A percentile compares a stretch with the other conserved stretches of the same genome.
These are phyloP conservation scores for Elysia chlorotica DNA, from an alignment of 1,140 invertebrate genomes.

Conservation along the genomic window DNA sequence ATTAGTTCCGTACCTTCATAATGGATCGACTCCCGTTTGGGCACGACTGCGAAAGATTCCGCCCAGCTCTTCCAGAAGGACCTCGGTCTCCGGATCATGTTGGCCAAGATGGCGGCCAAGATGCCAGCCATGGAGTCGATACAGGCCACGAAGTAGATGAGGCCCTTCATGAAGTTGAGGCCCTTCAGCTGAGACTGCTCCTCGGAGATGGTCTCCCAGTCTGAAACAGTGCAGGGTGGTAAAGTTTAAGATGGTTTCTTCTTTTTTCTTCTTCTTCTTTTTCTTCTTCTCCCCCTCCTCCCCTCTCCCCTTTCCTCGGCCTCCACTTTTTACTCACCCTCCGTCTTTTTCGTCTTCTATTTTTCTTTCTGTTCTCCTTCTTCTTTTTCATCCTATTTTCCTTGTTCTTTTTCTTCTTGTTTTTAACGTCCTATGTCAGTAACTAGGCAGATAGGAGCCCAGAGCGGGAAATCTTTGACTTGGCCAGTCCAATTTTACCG, in stretches of 20 bases:
- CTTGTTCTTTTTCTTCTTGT: too few species aligned
- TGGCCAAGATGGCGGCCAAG: neutral
- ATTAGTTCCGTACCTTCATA: constrained; percentile 6
- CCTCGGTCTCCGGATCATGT: neutral
- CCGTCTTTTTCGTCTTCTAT: too few species aligned
- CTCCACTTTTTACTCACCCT: too few species aligned
- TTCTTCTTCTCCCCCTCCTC: neutral
- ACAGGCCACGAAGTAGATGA: constrained; percentile 10
- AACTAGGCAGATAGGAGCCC: too few species aligned
- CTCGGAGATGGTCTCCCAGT: constrained; percentile 4
- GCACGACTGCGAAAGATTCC: neutral
- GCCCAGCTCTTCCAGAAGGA: constrained; percentile 16
- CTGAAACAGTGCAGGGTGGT: neutral
- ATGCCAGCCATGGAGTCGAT: constrained; percentile 9
- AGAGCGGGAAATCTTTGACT: too few species aligned
- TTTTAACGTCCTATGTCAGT: too few species aligned
- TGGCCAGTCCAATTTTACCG: too few species aligned
- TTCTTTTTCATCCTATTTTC: too few species aligned
- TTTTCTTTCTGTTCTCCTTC: too few species aligned
- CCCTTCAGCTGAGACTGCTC: constrained; percentile 1
- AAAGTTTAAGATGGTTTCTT: neutral
- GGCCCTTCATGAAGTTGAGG: constrained; percentile 3
- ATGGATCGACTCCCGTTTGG: neutral
- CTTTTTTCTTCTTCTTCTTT: neutral
- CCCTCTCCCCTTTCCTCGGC: too few species aligned